These are phyloP conservation scores for Trissolcus brochymenae DNA, from an alignment of 2,888 invertebrate species.

Conservation along the genomic window DNA sequence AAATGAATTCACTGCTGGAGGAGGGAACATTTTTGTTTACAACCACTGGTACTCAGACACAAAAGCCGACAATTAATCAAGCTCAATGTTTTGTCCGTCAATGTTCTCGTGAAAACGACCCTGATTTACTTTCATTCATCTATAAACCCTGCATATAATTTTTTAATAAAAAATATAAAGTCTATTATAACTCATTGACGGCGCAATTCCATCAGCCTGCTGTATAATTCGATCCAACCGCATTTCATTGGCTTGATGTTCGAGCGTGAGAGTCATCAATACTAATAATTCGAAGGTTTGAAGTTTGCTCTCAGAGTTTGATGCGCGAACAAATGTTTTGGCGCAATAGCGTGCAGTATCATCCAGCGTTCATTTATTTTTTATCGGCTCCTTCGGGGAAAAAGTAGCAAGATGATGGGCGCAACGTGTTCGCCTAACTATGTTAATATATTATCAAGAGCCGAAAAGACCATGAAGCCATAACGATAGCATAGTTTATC, in stretches of 20 bases:
- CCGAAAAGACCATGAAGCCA: slow-evolving; percentile 37
- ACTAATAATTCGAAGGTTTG: slow-evolving; percentile 21
- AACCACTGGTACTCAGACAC: no score
- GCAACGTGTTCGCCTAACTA: no score
- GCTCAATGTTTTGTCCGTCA: no score
- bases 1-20: no score
- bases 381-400: background rate
- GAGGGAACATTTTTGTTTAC: no score
- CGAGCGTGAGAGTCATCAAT: background rate
- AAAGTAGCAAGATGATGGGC: no score
- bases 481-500: slow-evolving; percentile 56
- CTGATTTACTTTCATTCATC: no score
- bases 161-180: background rate
- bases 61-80: no score
- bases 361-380: slow-evolving; percentile 15
- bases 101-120: no score
- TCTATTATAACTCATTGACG: slow-evolving; percentile 4
- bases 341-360: background rate
- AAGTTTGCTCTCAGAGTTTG: slow-evolving; percentile 13
- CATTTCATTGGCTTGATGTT: slow-evolving; percentile 9
- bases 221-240: slow-evolving; percentile 10
- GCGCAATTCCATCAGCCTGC: background rate
- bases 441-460: slow-evolving; percentile 18
- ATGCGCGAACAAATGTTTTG: slow-evolving; percentile 9
- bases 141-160: background rate